phyloP scores from a whole-genome alignment of 2,888 invertebrate genomes.

The Corbicula japonica region DNA sequence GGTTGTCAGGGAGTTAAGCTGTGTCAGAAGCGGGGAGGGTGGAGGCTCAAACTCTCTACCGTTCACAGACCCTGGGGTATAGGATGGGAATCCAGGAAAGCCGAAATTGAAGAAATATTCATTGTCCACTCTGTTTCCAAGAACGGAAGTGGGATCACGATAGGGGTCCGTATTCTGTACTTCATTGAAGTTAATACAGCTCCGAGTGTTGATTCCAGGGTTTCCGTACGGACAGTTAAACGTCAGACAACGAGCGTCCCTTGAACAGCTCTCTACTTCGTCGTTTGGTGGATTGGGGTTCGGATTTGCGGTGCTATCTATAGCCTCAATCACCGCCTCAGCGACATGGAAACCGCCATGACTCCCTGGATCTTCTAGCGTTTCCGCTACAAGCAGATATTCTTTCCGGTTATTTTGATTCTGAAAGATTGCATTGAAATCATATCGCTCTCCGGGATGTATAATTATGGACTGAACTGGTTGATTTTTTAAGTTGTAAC shows the following conservation, averaged over 20 bases:
- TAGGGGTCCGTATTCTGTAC: constrained; percentile 34
- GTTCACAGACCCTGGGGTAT: constrained; percentile 70
- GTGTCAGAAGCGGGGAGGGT: constrained; percentile 46
- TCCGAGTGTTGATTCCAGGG: constrained; percentile 3
- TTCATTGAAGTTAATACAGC: constrained; percentile 57
- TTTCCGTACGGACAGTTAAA: constrained; percentile 70
- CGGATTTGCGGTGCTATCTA: constrained; percentile 16
- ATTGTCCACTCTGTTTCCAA: constrained; percentile 2
- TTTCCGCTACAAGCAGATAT: constrained; percentile 75
- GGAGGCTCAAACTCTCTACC: constrained; percentile 59
- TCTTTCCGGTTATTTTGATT: constrained; percentile 12
- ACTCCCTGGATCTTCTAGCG: constrained; percentile 52
- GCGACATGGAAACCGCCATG: constrained; percentile 45
- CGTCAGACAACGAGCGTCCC: constrained; percentile 43
- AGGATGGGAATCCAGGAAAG: constrained; percentile 61
- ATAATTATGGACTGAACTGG: constrained; percentile 63
- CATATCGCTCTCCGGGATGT: constrained; percentile 70
- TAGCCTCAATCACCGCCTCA: constrained; percentile 62
- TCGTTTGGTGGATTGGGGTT: constrained; percentile 36
- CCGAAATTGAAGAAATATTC: constrained; percentile 71
- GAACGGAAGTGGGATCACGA: constrained; percentile 5
- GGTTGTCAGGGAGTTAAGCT: constrained; percentile 28
- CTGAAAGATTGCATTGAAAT: constrained; percentile 52
- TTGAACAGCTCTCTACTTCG: constrained; percentile 30
- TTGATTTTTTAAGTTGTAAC: constrained; percentile 57